Evolutionary conservation across 2,888 invertebrate genomes (phyloP).

Genomic region (Netelia virgata): DNA sequence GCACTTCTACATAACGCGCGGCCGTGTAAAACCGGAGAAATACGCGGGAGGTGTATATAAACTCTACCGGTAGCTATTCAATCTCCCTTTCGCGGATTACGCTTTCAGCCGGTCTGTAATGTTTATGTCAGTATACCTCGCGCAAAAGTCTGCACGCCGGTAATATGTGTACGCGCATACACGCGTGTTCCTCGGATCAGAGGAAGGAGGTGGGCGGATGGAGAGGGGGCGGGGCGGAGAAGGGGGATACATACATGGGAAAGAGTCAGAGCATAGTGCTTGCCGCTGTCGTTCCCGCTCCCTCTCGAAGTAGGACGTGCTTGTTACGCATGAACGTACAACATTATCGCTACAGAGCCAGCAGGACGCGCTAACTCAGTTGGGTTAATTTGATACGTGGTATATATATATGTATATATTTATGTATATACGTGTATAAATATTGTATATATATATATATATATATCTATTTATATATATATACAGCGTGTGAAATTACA

Average conservation of each 20-base stretch:
- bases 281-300: slow-evolving; percentile 24
- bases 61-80: slow-evolving; percentile 44
- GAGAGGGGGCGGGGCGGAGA: not conserved
- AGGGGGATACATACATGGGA: slow-evolving; percentile 20
- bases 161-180: slow-evolving; percentile 41
- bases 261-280: slow-evolving; percentile 23
- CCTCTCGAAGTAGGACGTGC: slow-evolving; percentile 61
- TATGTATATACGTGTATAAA: too few species aligned
- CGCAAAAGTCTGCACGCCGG: slow-evolving; percentile 21
- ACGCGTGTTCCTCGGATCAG: not conserved
- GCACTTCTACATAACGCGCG: slow-evolving; percentile 15
- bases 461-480: not conserved
- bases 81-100: slow-evolving; percentile 63
- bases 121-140: slow-evolving; percentile 40
- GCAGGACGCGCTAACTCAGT: slow-evolving; percentile 39
- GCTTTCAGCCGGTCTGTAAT: slow-evolving; percentile 52
- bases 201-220: not conserved
- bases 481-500: not conserved
- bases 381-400: slow-evolving; percentile 44
- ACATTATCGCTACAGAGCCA: slow-evolving; percentile 59
- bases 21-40: not conserved
- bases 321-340: slow-evolving; percentile 65
- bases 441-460: slow-evolving; percentile 1
- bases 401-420: slow-evolving; percentile 8
- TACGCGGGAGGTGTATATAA: slow-evolving; percentile 7